A percentile compares a stretch with the other conserved stretches of the same genome.
Evolutionary conservation across 2,888 invertebrate species (phyloP).

Genomic region (Hirtodrosophila alboralis): DNA sequence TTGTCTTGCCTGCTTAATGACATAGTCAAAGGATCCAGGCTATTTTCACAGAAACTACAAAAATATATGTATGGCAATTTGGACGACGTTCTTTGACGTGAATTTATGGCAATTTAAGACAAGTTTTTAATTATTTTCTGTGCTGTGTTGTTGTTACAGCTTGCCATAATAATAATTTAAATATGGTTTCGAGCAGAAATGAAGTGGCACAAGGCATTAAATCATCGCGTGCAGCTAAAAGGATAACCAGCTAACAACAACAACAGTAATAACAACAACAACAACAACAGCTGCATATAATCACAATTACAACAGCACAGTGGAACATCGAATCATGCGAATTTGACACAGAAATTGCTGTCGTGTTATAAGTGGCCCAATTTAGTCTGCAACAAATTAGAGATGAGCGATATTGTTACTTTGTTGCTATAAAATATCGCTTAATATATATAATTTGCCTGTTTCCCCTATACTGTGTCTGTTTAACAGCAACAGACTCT

Average conservation of each 20-base stretch:
- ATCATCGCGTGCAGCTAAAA: constrained; percentile 79
- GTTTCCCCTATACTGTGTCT: too few relatives aligned
- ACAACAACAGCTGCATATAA: constrained; percentile 38
- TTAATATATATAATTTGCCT: too few relatives aligned
- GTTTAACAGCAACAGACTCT: too few relatives aligned
- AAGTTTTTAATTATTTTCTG: constrained; percentile 78
- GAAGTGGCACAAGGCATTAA: constrained; percentile 78
- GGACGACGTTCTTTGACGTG: constrained; percentile 76
- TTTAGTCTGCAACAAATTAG: constrained; percentile 15
- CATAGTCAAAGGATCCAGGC: constrained; percentile 3
- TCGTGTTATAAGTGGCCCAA: constrained; percentile 31
- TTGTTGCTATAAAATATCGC: too few relatives aligned
- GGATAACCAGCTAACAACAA: constrained; percentile 56
- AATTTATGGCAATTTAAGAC: constrained; percentile 81
- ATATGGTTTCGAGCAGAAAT: constrained; percentile 68
- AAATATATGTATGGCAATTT: constrained; percentile 67
- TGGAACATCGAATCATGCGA: constrained; percentile 44
- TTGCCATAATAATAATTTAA: constrained; percentile 76
- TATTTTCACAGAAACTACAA: constrained; percentile 13
- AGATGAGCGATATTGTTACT: too few relatives aligned
- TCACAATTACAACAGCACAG: constrained; percentile 28
- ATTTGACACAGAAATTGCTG: constrained; percentile 31
- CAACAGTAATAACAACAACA: constrained; percentile 11
- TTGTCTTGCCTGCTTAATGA: constrained; percentile 10
- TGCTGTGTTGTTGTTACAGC: constrained; percentile 36